Evolutionary conservation across 2,888 invertebrate genomes (phyloP).

Genomic region (Dugesia japonica): DNA sequence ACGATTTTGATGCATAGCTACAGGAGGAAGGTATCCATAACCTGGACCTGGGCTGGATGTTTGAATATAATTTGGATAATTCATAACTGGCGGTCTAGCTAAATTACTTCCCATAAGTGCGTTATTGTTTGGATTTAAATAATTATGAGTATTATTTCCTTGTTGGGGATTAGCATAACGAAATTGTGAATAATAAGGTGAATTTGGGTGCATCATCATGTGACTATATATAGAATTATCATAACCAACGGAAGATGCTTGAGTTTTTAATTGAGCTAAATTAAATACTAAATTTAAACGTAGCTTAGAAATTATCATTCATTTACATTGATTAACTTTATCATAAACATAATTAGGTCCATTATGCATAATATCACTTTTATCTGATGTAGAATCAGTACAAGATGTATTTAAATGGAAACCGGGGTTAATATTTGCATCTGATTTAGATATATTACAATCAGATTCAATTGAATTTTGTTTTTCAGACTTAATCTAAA

Average conservation of each 20-base stretch:
- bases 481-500: neutral
- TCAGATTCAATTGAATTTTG: neutral
- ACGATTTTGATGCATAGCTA: neutral
- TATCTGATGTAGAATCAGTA: no score
- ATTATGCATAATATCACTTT: no score
- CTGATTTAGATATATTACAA: conserved; percentile 6
- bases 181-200: conserved; percentile 2
- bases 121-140: neutral
- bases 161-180: neutral
- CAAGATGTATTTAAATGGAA: neutral
- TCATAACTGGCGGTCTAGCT: neutral
- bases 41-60: neutral
- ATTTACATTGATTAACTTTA: no score
- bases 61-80: conserved; percentile 8
- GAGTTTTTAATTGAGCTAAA: neutral
- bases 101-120: neutral
- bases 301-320: no score
- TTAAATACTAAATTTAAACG: no score
- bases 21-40: neutral
- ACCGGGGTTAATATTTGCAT: neutral
- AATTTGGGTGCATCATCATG: conserved; percentile 7
- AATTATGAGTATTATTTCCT: neutral
- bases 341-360: no score
- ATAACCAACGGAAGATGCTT: neutral
- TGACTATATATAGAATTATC: neutral